These are phyloP conservation scores for Nebria brevicollis DNA, from an alignment of 2,888 invertebrate genomes.

Conservation along the genomic window DNA sequence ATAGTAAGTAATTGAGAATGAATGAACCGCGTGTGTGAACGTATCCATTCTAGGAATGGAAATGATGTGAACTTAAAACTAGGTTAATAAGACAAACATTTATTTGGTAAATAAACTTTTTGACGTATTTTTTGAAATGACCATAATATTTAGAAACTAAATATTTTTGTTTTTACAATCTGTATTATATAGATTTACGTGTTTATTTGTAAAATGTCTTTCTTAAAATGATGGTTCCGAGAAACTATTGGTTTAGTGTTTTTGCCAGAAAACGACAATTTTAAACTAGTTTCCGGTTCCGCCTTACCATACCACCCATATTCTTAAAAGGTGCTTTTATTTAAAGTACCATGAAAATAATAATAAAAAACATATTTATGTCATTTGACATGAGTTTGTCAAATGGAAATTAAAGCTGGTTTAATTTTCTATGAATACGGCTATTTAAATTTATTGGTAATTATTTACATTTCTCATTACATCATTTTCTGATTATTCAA, in stretches of 20 bases:
- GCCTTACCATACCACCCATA: conserved; percentile 1
- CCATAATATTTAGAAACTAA: conserved; percentile 1
- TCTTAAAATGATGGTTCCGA: not conserved
- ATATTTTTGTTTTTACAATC: not conserved
- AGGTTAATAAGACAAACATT: not conserved
- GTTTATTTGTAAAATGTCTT: not conserved
- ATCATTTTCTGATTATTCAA: too few species aligned
- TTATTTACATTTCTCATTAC: too few species aligned
- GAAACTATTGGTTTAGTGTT: not conserved
- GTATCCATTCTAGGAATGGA: not conserved
- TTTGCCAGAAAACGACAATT: not conserved
- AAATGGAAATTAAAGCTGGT: not conserved
- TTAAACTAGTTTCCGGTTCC: conserved; percentile 1
- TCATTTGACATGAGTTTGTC: not conserved
- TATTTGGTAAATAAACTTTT: not conserved
- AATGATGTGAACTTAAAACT: not conserved
- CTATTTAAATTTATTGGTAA: conserved; percentile 32
- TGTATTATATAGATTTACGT: not conserved
- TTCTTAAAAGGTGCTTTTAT: not conserved
- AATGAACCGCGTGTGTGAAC: too few species aligned
- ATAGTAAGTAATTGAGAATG: too few species aligned
- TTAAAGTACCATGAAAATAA: too few species aligned
- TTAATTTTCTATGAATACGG: not conserved
- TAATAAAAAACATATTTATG: too few species aligned
- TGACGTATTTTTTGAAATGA: not conserved